Base-by-base conservation (phyloP, 1,140 invertebrate genomes). In the Cryptotermes secundus region DNA sequence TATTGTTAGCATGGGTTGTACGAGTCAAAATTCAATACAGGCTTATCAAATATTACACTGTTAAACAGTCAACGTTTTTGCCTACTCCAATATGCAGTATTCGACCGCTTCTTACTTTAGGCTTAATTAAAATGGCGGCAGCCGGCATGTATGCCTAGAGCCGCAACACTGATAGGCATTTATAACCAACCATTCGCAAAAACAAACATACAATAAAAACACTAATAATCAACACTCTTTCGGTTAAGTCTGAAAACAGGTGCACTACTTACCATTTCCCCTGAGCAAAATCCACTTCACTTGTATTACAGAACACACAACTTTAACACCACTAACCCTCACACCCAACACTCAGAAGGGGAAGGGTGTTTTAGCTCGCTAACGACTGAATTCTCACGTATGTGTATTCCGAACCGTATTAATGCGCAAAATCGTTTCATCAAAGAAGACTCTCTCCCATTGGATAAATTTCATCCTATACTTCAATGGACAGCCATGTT, bases 51-150 rank as follows among this genome's bases (percentile, higher is more conserved):
- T 19, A 49, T 1, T 49, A 19, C 45, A 49, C 14, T 49, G 45
- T 19, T 22, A 22, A 42, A 42, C 0, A 49, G 22, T 72, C 59
- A 3, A 72, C n/a, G n/a, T 72, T 72, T 49, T 7, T 14, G n/a
- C 16, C 7, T 59, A 72, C n/a, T n/a, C 26, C 4, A 72, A 72
- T n/a, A 14, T 14, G 59, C 7, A 16, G n/a, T 19, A 72, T 72
- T 31, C 59, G 26, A 72, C 26, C 59, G 59, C 59, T 72, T 72
- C 59, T 31, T n/a, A n/a, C 16, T 72, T 72, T 72, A 72, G 59
- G 59, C n/a, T 35, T 24, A 83, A 80, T 34, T 38, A 87, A 87
- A 86, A 87, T 87, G 86, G 86, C 86, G 86, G 86, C 85, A 83
- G 59, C 86, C 86, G 86, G 86, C 86, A 86, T 86, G 85, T 83